phyloP scores from a whole-genome alignment of 2,888 invertebrate genomes.

The Macrophya alboannulata region DNA sequence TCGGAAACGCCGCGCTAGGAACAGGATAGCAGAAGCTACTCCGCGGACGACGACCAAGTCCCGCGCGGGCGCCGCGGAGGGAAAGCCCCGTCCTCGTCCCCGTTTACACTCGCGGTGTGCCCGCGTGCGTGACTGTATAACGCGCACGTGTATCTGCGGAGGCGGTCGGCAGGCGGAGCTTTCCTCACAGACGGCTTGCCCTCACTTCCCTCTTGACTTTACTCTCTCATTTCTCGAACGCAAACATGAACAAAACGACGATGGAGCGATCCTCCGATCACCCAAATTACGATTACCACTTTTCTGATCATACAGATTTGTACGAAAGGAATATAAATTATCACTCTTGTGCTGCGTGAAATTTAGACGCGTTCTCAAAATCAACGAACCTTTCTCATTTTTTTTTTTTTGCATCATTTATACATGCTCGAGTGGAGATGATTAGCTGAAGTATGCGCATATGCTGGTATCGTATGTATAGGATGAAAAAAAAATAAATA shows the following conservation, averaged over 20 bases:
- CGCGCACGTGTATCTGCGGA: constrained; percentile 43
- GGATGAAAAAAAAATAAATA: neutral
- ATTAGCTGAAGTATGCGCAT: neutral
- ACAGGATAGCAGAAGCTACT: constrained; percentile 47
- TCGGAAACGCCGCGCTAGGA: constrained; percentile 55
- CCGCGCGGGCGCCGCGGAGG: constrained; percentile 18
- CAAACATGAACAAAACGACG: neutral
- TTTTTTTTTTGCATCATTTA: neutral
- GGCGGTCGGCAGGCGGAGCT: constrained; percentile 74
- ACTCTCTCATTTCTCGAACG: constrained; percentile 40
- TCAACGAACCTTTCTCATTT: neutral
- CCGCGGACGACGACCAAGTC: neutral
- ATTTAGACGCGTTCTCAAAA: neutral
- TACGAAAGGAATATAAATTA: neutral
- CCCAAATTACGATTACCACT: neutral
- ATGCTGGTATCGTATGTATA: neutral
- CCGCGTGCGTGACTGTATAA: constrained; percentile 22
- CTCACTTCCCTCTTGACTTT: constrained; percentile 59
- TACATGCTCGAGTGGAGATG: neutral
- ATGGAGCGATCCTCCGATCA: constrained; percentile 5
- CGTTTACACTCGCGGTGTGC: constrained; percentile 2
- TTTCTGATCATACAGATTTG: neutral
- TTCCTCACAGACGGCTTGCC: constrained; percentile 74
- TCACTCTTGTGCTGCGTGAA: neutral
- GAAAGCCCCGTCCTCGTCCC: constrained; percentile 22